These are phyloP conservation scores for Steinernema scapterisci DNA, from an alignment of 2,888 invertebrate genomes.

Conservation along the genomic window DNA sequence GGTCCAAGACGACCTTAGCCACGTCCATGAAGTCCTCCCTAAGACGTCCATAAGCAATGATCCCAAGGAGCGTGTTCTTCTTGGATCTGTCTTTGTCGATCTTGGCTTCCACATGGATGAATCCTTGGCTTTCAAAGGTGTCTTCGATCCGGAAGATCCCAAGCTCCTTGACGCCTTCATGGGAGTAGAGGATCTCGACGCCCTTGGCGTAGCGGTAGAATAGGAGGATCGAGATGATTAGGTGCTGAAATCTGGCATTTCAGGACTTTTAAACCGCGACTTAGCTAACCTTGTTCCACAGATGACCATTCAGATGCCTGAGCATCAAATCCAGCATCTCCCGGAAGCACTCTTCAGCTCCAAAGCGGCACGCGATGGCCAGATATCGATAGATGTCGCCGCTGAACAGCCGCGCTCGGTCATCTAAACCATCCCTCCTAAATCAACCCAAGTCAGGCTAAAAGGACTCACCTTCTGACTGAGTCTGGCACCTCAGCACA, in stretches of 20 bases:
- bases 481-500: too few species aligned
- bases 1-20: not conserved
- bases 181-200: not conserved
- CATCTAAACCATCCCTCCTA: not conserved
- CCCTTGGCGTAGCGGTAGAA: not conserved
- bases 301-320: not conserved
- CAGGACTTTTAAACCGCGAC: not conserved
- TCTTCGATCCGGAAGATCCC: not conserved
- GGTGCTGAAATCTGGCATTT: not conserved
- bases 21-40: not conserved
- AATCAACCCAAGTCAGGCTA: not conserved
- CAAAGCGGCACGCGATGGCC: not conserved
- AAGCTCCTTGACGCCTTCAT: not conserved
- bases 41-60: constrained; percentile 3
- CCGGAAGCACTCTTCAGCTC: not conserved
- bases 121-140: not conserved
- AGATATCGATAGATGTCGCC: not conserved
- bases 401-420: not conserved
- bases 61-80: constrained; percentile 13
- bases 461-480: not conserved
- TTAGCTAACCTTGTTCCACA: not conserved
- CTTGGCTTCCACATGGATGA: not conserved
- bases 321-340: not conserved
- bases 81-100: not conserved
- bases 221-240: not conserved